These are phyloP conservation scores for Parazoanthus atlanticus DNA, from an alignment of 92 coral and sea anemone species.

Conservation along the genomic window DNA sequence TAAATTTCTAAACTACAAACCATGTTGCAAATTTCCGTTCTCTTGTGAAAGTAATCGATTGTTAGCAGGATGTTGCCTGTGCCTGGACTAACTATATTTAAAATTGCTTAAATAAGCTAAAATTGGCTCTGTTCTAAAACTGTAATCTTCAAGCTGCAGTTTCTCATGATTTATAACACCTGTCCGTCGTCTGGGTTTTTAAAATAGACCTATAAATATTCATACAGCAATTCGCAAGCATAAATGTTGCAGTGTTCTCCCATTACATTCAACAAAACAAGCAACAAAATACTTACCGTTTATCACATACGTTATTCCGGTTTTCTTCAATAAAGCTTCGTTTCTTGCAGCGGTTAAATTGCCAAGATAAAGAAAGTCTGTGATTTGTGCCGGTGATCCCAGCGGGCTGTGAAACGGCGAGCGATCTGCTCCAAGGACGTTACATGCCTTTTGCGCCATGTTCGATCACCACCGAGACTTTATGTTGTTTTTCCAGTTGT, in stretches of 20 bases:
- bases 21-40: too few relatives aligned
- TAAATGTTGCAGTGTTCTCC: neutral
- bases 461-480: neutral
- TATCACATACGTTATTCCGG: constrained; percentile 77
- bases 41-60: too few relatives aligned
- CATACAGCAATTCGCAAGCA: neutral
- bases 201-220: too few relatives aligned
- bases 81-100: too few relatives aligned
- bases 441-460: constrained; percentile 40
- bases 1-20: too few relatives aligned
- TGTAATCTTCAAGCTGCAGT: too few relatives aligned
- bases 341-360: constrained; percentile 76
- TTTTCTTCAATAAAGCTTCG: constrained; percentile 66
- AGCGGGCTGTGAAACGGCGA: constrained; percentile 63
- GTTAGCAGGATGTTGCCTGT: too few relatives aligned
- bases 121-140: too few relatives aligned
- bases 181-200: too few relatives aligned
- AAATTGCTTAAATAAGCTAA: too few relatives aligned
- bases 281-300: constrained; percentile 58
- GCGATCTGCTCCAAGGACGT: constrained; percentile 14
- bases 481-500: too few relatives aligned
- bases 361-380: constrained; percentile 82
- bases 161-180: too few relatives aligned
- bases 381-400: constrained; percentile 68
- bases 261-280: constrained; percentile 1